Percentiles rank a stretch among this genome's conserved stretches.
Evolutionary conservation across 2,888 invertebrate species (phyloP).

Genomic region (Cosmia pyralina): DNA sequence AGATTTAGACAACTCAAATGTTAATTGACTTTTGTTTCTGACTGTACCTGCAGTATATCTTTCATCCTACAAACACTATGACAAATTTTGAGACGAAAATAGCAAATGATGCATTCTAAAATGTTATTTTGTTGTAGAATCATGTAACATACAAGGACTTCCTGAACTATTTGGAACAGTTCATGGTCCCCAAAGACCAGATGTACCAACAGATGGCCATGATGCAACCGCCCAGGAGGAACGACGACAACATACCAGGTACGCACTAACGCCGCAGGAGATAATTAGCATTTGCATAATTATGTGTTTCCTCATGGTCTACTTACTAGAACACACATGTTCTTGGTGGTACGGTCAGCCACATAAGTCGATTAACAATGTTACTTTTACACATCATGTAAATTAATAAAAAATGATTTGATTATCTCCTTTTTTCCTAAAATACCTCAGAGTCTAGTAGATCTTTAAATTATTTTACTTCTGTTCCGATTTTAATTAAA

Average conservation of each 20-base stretch:
- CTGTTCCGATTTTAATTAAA: too few relatives aligned
- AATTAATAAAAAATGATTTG: too few relatives aligned
- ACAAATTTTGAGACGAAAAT: background rate
- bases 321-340: background rate
- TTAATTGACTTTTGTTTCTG: too few relatives aligned
- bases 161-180: constrained; percentile 92
- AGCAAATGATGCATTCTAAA: background rate
- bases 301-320: too few relatives aligned
- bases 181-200: constrained; percentile 87
- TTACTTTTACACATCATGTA: too few relatives aligned
- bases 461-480: too few relatives aligned
- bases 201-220: constrained; percentile 85
- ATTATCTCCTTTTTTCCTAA: too few relatives aligned
- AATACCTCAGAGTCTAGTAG: too few relatives aligned
- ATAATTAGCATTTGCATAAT: background rate
- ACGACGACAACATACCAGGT: constrained; percentile 81
- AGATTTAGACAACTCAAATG: too few relatives aligned
- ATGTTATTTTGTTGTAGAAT: constrained; percentile 80
- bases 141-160: constrained; percentile 93
- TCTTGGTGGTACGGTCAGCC: too few relatives aligned
- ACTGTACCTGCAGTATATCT: background rate
- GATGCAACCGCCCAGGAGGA: constrained; percentile 81
- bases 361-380: too few relatives aligned
- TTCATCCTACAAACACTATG: background rate
- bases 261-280: constrained; percentile 14